Conservation (phyloP, 2,113 vertebrate genomes). For the Promerops cafer region DNA sequence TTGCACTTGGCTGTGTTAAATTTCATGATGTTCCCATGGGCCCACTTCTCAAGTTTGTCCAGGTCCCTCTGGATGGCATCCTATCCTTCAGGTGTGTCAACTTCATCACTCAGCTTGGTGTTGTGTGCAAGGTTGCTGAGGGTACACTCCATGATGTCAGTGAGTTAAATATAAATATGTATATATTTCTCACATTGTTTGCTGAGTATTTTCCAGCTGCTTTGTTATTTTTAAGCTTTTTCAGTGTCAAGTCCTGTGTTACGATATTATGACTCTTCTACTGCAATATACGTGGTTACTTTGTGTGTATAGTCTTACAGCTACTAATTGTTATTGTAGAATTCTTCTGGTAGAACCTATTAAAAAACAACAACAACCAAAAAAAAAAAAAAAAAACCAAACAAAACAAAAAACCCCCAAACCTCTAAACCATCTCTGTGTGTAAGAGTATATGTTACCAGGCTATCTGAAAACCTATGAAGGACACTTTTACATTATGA, state of each 20-base stretch:
- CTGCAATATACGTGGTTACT: not conserved
- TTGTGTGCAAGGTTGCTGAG: not conserved
- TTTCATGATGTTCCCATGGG: not conserved
- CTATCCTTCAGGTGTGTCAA: too few species aligned
- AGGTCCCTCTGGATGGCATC: not conserved
- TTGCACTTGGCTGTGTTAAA: not conserved
- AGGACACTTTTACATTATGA: not conserved
- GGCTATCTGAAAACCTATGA: not conserved
- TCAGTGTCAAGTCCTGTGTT: not conserved
- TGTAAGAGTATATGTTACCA: not conserved
- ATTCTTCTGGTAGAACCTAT: not conserved
- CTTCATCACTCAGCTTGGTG: not conserved
- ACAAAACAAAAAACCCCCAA: not conserved
- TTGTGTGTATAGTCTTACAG: accelerated
- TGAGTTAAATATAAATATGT: not conserved
- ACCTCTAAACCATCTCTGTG: accelerated
- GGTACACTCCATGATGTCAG: not conserved
- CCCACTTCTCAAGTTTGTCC: not conserved
- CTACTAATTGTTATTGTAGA: not conserved
- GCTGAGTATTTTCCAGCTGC: not conserved
- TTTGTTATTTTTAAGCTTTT: not conserved
- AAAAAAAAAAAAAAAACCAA: not conserved
- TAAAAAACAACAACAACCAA: not conserved
- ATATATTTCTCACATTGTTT: not conserved
- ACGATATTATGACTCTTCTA: not conserved